Base-by-base conservation (phyloP, 2,888 invertebrate species). In the Dryomyza anilis region DNA sequence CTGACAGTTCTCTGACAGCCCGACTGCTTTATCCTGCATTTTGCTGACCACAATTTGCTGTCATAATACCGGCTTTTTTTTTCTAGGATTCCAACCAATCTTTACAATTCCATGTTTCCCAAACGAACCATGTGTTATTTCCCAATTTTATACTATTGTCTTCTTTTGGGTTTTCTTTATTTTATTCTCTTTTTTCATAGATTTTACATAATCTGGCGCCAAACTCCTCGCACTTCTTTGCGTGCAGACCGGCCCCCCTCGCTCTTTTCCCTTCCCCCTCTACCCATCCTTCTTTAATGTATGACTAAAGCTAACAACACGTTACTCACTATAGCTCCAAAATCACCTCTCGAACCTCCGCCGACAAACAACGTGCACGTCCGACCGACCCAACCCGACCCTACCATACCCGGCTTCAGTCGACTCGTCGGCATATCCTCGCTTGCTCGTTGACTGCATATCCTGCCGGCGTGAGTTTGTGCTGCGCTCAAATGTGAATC, bases 401-500 rank as follows among this genome's bases (percentile, higher is more conserved):
- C n/a, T n/a, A n/a, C n/a, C n/a, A n/a, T n/a, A n/a, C n/a, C n/a
- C n/a, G n/a, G n/a, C n/a, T n/a, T n/a, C n/a, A 3, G 39, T 39
- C 39, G 39, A 7, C 39, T 48, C 14, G 23, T 36, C 12, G 55
- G 14, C 36, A 36, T 12, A 19, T 55, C 21, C 33, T 23, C 19
- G 12, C 43, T 52, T 52, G 10, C 33, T 25, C 39, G 14, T 60
- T 50, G 33, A 21, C 30, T 59, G 46, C 46, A 48, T 46, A 46
- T 56, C 52, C 61, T 29, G 36, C 27, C n/a, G n/a, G n/a, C n/a
- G n/a, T n/a, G n/a, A n/a, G n/a, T n/a, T 21, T 29, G 50, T 46
- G 36, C 23, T 36, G 58, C 58, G 27, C 63, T 52, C 29, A 43
- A 43, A 52, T 59, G 59, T 64, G 64, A 64, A 59, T 64, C 64